Evolutionary conservation across 1,140 invertebrate genomes (phyloP), one percentile per base, ranked within the genome.

Genomic region (Megalopta genalis): DNA sequence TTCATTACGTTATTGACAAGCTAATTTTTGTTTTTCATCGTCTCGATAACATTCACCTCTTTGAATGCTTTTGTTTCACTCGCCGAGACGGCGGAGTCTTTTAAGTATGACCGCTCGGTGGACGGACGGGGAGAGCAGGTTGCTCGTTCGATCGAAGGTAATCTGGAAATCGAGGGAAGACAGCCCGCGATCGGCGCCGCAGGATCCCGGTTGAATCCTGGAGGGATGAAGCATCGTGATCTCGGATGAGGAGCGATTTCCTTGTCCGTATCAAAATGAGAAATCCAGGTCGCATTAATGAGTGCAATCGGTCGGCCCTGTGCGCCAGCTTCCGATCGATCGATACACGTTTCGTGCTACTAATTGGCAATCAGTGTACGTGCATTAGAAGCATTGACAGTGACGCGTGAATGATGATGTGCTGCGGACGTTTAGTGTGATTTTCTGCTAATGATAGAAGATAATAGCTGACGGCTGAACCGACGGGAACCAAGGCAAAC

Each of bases 291-390:
- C 49, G 27, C 73, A 63, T 67, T 75, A 75, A 75, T 32, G 73
- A 75, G 49, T 59, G 9, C 63, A 42, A 52, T 66, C 63, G 46
- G n/a, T 67, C 23, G 62, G 2, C 49, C 7, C n/a, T 42, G 63
- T 9, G 8, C 49, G 54, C 42, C 32, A 32, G 72, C 49, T 66
- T n/a, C 25, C 63, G 63, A 67, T 75, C 62, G 49, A 67, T 66
- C 32, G 63, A 54, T 32, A 74, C 62, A 46, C 64, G 64, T 46
- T 52, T 16, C 72, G 21, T 3, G 32, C 23, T 39, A 37, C 49
- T 75, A 75, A 75, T 75, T 75, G 73, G 73, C 73, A 59, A 75
- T 75, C 73, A 54, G 73, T 75, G 73, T 75, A 57, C 23, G 23
- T 42, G 63, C 63, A 75, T 75, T 75, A 75, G 49, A 65, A 57